A percentile compares a stretch with the other conserved stretches of the same genome.
phyloP scores from a whole-genome alignment of 2,113 vertebrate species.

The Pandion haliaetus region DNA sequence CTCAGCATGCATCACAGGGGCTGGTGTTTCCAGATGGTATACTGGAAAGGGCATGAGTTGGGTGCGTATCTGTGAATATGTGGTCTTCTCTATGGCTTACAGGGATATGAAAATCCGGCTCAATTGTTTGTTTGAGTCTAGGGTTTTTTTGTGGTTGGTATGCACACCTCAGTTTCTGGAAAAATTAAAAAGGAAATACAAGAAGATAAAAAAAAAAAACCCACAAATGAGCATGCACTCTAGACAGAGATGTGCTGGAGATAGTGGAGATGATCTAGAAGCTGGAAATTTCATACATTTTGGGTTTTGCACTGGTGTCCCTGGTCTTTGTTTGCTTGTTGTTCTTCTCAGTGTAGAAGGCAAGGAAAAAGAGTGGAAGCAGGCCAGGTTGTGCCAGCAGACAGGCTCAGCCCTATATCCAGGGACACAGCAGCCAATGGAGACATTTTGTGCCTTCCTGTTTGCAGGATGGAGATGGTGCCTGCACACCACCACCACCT shows the following conservation, averaged over 20 bases:
- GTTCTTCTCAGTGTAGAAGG: background rate
- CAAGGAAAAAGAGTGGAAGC: background rate
- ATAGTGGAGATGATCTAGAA: background rate
- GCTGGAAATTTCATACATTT: background rate
- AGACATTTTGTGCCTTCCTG: background rate
- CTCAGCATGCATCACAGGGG: background rate
- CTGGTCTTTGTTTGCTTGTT: background rate
- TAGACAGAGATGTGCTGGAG: background rate
- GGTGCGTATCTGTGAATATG: background rate
- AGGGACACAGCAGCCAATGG: accelerated
- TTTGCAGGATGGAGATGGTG: background rate
- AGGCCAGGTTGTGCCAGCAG: background rate
- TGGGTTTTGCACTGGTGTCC: background rate
- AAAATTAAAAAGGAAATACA: background rate
- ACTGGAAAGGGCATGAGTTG: background rate
- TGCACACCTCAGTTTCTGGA: background rate
- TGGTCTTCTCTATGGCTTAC: background rate
- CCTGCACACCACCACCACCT: background rate
- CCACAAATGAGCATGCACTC: background rate
- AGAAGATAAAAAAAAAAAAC: background rate
- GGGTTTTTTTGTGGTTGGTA: background rate
- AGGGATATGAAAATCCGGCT: background rate
- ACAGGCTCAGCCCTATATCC: background rate
- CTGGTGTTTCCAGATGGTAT: background rate
- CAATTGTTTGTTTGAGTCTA: background rate